Evolutionary conservation across 2,888 invertebrate genomes (phyloP).

Genomic region (Empis livida): DNA sequence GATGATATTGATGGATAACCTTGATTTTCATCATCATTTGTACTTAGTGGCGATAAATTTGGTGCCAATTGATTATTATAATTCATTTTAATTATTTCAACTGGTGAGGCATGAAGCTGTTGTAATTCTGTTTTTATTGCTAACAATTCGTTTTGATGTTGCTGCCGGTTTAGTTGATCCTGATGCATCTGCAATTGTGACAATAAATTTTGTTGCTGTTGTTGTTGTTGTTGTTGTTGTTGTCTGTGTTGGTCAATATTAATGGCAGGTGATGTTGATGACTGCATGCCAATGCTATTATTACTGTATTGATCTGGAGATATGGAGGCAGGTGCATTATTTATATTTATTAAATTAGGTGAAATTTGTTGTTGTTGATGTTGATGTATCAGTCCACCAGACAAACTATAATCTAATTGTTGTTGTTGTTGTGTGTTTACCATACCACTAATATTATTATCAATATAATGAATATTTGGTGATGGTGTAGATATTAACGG

Average conservation of each 20-base stretch:
- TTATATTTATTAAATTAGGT: neutral
- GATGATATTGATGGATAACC: neutral
- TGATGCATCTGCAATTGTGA: slow-evolving; percentile 1
- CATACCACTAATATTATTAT: neutral
- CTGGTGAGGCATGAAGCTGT: slow-evolving; percentile 10
- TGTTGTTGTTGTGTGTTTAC: neutral
- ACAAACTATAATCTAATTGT: slow-evolving; percentile 1
- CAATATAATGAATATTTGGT: slow-evolving; percentile 5
- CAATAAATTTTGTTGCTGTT: slow-evolving; percentile 2
- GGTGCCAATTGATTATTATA: slow-evolving; percentile 5
- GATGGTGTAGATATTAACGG: slow-evolving; percentile 15
- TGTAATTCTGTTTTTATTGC: slow-evolving; percentile 6
- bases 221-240: slow-evolving; percentile 3
- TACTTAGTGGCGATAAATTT: slow-evolving; percentile 10
- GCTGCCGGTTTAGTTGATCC: neutral
- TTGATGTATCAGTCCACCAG: neutral
- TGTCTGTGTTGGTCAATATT: neutral
- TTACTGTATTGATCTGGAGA: slow-evolving; percentile 1
- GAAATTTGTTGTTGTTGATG: slow-evolving; percentile 2
- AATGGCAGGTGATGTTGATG: slow-evolving; percentile 9
- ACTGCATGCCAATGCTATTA: slow-evolving; percentile 1
- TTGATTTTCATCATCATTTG: neutral
- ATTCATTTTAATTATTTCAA: slow-evolving; percentile 6
- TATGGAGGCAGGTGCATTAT: slow-evolving; percentile 10
- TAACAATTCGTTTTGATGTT: neutral